Conservation (phyloP, 2,888 invertebrate species). For the Halictus quadricinctus region DNA sequence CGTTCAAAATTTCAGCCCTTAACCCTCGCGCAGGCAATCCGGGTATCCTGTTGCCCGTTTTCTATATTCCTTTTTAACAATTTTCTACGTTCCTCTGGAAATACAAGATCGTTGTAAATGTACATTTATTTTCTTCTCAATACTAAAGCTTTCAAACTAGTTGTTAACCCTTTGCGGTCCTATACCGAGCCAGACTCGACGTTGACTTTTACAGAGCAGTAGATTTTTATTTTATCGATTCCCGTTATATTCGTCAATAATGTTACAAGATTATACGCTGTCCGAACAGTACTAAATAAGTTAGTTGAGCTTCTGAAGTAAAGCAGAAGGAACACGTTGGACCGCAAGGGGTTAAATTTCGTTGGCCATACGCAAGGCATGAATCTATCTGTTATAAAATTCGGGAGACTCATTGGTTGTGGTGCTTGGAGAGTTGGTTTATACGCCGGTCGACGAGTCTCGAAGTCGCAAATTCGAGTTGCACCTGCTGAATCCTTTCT, state of each 20-base stretch:
- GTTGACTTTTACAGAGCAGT: not conserved
- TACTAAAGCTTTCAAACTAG: not conserved
- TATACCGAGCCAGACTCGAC: too few relatives aligned
- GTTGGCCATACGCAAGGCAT: not conserved
- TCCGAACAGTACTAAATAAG: not conserved
- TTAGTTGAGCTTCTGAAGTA: not conserved
- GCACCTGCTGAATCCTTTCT: not conserved
- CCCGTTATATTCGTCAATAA: not conserved
- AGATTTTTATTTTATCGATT: not conserved
- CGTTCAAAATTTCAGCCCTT: not conserved
- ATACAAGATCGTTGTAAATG: not conserved
- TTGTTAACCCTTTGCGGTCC: not conserved
- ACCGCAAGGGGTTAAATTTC: not conserved
- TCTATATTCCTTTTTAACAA: not conserved
- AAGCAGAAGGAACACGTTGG: not conserved
- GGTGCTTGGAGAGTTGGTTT: not conserved
- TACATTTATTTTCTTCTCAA: not conserved
- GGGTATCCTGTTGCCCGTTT: not conserved
- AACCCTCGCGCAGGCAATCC: not conserved
- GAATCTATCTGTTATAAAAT: not conserved
- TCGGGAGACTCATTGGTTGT: not conserved
- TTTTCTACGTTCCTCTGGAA: not conserved
- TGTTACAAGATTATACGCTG: too few relatives aligned
- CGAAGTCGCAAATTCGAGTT: not conserved
- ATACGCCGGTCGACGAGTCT: not conserved